Evolutionary conservation across 2,888 invertebrate species (phyloP).

Genomic region (Oasisia sp.): DNA sequence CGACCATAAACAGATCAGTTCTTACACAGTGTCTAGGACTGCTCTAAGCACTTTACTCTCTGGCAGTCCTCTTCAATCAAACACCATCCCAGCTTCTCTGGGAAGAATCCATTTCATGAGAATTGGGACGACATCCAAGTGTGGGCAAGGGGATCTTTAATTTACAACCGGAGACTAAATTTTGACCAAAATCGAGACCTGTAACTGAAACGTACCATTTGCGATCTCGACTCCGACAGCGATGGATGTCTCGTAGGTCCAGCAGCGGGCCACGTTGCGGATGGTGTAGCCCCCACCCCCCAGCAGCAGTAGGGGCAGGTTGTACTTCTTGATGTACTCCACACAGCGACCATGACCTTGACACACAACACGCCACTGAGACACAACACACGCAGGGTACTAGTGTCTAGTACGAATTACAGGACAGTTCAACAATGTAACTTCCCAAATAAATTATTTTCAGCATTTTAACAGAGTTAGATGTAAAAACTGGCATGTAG

Average conservation of each 20-base stretch:
- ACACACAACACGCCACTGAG: conserved; percentile 22
- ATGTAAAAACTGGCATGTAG: too few species aligned
- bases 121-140: too few species aligned
- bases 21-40: too few species aligned
- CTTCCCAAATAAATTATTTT: not conserved
- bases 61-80: too few species aligned
- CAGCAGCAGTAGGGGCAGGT: conserved; percentile 92
- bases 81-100: too few species aligned
- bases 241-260: conserved; percentile 98
- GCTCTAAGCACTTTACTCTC: too few species aligned
- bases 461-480: not conserved
- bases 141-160: too few species aligned
- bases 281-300: conserved; percentile 99
- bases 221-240: conserved; percentile 97
- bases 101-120: too few species aligned
- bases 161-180: too few species aligned
- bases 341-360: conserved; percentile 95
- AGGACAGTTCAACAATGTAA: not conserved
- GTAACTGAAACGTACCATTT: conserved; percentile 69
- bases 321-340: conserved; percentile 96
- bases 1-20: too few species aligned
- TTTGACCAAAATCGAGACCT: too few species aligned
- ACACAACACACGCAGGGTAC: not conserved
- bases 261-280: conserved; percentile 96
- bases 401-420: not conserved